Base-by-base conservation (phyloP, 2,888 invertebrate genomes). In the Luperina testacea region DNA sequence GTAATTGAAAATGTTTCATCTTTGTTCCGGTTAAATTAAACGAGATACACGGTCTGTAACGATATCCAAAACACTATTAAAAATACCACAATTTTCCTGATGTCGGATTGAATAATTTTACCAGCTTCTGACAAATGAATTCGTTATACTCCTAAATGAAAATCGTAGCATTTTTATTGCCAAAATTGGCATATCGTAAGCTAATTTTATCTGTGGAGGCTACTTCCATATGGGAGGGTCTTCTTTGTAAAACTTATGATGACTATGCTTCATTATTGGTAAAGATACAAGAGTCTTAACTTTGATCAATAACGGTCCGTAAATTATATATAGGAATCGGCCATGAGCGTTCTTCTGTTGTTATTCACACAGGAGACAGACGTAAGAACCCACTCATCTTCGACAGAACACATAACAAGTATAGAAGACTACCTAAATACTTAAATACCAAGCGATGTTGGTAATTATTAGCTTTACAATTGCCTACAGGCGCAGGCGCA, bases 381-480 rank as follows among this genome's bases (percentile, higher is more conserved):
- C 24, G 6, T 6, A 59, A 24, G 11, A 27, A 6, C 3, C 11
- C 7, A 69, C 24, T 45, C 15, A 69, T 69, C 59, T 42, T 45
- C 6, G 0, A n/a, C 27, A 65, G 70, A 72, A 79, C 72, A 72
- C 64, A 70, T 59, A 53, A 51, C 15, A 17, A 42, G 6, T n/a
- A 69, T 45, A 63, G 42, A 63, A 67, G 64, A 51, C 68, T 79
- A 78, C 17, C 65, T 77, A 80, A 71, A 78, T 15, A 63, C 15
- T 13, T 77, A 80, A 80, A 78, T 15, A 63, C 20, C 13, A 74
- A 61, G 27, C 17, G 53, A 20, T 24, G 48, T 24, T 45, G 4
- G 45, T 59, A 81, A 81, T 85, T 72, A 75, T 81, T 85, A 71
- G 75, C 82, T 75, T 76, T 70, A 70, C 64, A 72, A 38, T 70